Conservation (phyloP, 2,797 vertebrate genomes). For the Sebastes steindachneri region DNA sequence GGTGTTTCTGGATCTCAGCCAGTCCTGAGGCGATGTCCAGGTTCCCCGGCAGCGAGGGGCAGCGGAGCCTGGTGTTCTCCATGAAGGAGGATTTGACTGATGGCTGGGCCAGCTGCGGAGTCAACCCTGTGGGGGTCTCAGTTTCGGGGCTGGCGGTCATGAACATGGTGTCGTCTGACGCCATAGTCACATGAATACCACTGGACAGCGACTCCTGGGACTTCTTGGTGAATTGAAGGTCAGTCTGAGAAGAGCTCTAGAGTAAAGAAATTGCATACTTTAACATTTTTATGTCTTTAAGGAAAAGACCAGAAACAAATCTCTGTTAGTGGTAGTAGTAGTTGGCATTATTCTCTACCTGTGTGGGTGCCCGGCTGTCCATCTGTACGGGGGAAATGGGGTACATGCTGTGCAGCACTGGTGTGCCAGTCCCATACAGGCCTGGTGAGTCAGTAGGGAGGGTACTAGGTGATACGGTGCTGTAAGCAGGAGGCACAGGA, state of each 20-base stretch:
- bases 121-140: slow-evolving; percentile 53
- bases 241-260: slow-evolving; percentile 54
- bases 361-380: slow-evolving; percentile 62
- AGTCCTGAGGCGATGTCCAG: slow-evolving; percentile 80
- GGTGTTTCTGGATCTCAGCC: slow-evolving; percentile 87
- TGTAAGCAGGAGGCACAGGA: slow-evolving; percentile 88
- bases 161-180: slow-evolving; percentile 73
- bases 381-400: slow-evolving; percentile 64
- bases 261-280: background rate
- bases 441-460: slow-evolving; percentile 78
- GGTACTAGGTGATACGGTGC: slow-evolving; percentile 82
- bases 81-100: slow-evolving; percentile 56
- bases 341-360: slow-evolving; percentile 57
- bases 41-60: slow-evolving; percentile 90
- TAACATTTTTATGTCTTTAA: background rate
- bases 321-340: no score
- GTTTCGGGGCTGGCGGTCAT: slow-evolving; percentile 68
- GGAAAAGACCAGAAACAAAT: background rate
- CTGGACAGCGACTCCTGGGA: slow-evolving; percentile 83
- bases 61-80: slow-evolving; percentile 73
- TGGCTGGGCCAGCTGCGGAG: slow-evolving; percentile 17
- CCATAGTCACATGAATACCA: slow-evolving; percentile 67
- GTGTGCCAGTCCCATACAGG: slow-evolving; percentile 79
- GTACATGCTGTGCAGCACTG: slow-evolving; percentile 78
- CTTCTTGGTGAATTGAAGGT: slow-evolving; percentile 68